phyloP scores from a whole-genome alignment of 2,797 vertebrate species.

The Cryptoblepharus egeriae region DNA sequence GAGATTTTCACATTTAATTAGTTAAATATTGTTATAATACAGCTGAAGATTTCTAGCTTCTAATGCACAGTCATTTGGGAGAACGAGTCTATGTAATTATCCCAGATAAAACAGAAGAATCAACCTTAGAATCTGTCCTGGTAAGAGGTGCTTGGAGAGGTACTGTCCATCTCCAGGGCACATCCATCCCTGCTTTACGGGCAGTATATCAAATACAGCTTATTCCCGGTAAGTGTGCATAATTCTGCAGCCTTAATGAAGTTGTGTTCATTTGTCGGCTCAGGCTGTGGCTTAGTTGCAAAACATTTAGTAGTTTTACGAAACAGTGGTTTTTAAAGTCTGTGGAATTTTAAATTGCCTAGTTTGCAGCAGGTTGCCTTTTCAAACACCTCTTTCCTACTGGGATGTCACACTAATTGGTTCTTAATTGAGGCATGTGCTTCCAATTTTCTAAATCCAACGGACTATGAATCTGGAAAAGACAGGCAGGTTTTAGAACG shows the following conservation, averaged over 20 bases:
- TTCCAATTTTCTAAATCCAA: slow-evolving; percentile 75
- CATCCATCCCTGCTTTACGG: slow-evolving; percentile 21
- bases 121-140: too few species aligned
- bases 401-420: slow-evolving; percentile 75
- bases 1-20: neutral
- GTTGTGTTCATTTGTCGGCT: neutral
- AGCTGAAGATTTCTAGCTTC: neutral
- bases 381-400: slow-evolving; percentile 64
- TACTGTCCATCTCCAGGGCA: slow-evolving; percentile 14
- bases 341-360: slow-evolving; percentile 66
- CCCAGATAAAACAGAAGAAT: neutral
- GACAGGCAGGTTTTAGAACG: slow-evolving; percentile 47
- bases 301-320: slow-evolving; percentile 43
- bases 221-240: too few species aligned
- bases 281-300: slow-evolving; percentile 18
- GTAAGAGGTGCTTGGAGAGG: slow-evolving; percentile 7
- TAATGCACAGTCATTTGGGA: neutral
- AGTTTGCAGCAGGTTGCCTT: slow-evolving; percentile 64
- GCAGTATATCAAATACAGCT: neutral
- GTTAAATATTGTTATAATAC: neutral
- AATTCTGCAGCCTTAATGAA: neutral
- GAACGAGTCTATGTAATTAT: neutral
- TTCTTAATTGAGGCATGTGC: slow-evolving; percentile 73
- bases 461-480: slow-evolving; percentile 65
- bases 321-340: slow-evolving; percentile 55